Evolutionary conservation across 2,797 vertebrate species (phyloP), one percentile per base, ranked within the genome.

Genomic region (Poeciliopsis presidionis): DNA sequence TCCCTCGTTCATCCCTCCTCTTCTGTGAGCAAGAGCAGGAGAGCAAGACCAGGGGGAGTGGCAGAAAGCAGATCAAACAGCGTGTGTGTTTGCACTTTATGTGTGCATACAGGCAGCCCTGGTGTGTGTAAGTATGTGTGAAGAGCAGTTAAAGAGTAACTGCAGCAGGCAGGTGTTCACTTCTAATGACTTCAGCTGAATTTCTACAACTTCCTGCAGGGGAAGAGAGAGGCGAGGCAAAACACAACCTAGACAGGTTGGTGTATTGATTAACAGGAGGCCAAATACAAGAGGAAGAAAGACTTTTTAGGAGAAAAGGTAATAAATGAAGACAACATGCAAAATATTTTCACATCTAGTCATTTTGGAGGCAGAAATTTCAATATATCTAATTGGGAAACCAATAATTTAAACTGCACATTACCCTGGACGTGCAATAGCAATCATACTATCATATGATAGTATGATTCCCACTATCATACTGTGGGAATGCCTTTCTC

Each of bases 51-150:
- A 76, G 84, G 92, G 65, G 88, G 91, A 93, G 90, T 83, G 88
- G 87, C 80, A 76, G 79, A 12, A 94, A 95, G 84, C 93, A 97
- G 95, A 97, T 99, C 95, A 94, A 94, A 94, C 87, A 49, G 79
- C 13, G 73, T 36, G 76, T 36, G 76, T 77, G 53, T 88, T 81
- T 61, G 78, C 59, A 7, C 53, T 88, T 76, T 49, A 41, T 80
- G 91, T 88, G 82, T 81, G 75, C 28, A 55, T 79, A 76, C 77
- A 59, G 79, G 82, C 83, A 73, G 83, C 72, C 57, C 2, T 14
- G 65, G 55, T 75, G 47, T 43, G 53, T 75, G 78, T 72, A 84
- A 70, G 76, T 75, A 73, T 59, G 71, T 92, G 90, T 89, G 80
- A 86, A 79, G 87, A 90, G 88, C 83, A 89, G 94, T 94, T 94